Evolutionary conservation across 2,888 invertebrate species (phyloP), one percentile per base, ranked within the genome.

Genomic region (Enchytraeus crypticus): DNA sequence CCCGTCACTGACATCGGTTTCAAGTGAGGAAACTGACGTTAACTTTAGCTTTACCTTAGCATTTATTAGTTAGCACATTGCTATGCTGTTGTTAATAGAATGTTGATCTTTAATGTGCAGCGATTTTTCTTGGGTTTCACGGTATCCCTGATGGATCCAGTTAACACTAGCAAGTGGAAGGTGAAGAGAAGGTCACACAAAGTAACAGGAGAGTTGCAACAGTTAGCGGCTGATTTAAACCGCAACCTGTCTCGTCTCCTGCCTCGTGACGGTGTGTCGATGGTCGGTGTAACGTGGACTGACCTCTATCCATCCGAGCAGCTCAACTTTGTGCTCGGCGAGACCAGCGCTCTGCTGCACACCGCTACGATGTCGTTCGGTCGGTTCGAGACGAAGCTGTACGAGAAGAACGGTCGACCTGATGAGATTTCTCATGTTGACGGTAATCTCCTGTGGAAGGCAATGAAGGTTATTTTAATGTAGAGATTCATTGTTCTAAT

Each of bases 251-350:
- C 67, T 38, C 69, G 63, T 30, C 53, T 66, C 11, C 64, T 68
- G 11, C 76, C 76, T 5, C 57, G 61, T 34, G 71, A 75, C 69
- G 73, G 72, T 2, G 66, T 67, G 53, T 72, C 73, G 53, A 70
- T 74, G 27, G 64, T 75, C 54, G 77, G 77, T n/a, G 63, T 77
- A 11, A 67, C 69, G 3, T 76, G 76, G 76, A 74, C 75, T 14
- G 77, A 77, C 61, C 67, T 77, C 5, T 77, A 74, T 64, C 76
- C 76, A 26, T 66, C 65, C 34, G 75, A 76, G 58, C 70, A 72
- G 45, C 66, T 73, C 57, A 76, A 77, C 56, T 77, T 76, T 71
- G 73, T 73, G 5, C 70, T 77, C 11, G 77, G 77, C 71, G 63
- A 76, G 62, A 72, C 74, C 2, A 70, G 71, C 2, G 59, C 64